Evolutionary conservation across 2,888 invertebrate species (phyloP).

Genomic region (Nomada fucata): DNA sequence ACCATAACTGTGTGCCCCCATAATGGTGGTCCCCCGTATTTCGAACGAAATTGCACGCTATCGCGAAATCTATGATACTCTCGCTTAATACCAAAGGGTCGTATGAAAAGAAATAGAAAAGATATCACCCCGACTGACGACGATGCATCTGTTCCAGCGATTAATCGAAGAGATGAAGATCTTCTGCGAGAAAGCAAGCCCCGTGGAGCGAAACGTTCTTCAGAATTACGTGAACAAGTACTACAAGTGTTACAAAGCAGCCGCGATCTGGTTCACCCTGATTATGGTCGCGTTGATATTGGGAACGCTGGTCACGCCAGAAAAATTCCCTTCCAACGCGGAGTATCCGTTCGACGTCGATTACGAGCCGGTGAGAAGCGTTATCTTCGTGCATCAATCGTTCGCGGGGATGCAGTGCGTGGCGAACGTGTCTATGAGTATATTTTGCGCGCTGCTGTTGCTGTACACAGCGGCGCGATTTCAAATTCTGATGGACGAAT

Average conservation of each 20-base stretch:
- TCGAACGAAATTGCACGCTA: no score
- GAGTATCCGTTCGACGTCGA: conserved; percentile 77
- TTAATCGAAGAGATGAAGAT: conserved; percentile 58
- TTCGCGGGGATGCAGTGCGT: conserved; percentile 71
- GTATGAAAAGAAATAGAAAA: no score
- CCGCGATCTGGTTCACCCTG: conserved; percentile 60
- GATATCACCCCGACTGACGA: no score
- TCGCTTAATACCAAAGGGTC: no score
- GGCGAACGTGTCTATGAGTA: conserved; percentile 67
- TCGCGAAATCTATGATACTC: no score
- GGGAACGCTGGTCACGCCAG: conserved; percentile 66
- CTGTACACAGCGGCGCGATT: conserved; percentile 72
- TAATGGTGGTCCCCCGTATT: no score
- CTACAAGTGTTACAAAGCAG: conserved; percentile 59
- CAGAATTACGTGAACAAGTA: conserved; percentile 72
- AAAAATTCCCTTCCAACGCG: conserved; percentile 72
- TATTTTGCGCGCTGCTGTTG: conserved; percentile 69
- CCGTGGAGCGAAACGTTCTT: conserved; percentile 63
- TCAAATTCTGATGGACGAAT: conserved; percentile 68
- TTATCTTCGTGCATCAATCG: conserved; percentile 70
- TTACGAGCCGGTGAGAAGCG: conserved; percentile 38
- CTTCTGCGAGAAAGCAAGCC: conserved; percentile 57
- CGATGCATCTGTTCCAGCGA: conserved; percentile 29
- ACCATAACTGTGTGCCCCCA: no score
- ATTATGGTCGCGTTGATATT: conserved; percentile 54